Conservation (phyloP, 2,888 invertebrate genomes). For the Monochamus alternatus region DNA sequence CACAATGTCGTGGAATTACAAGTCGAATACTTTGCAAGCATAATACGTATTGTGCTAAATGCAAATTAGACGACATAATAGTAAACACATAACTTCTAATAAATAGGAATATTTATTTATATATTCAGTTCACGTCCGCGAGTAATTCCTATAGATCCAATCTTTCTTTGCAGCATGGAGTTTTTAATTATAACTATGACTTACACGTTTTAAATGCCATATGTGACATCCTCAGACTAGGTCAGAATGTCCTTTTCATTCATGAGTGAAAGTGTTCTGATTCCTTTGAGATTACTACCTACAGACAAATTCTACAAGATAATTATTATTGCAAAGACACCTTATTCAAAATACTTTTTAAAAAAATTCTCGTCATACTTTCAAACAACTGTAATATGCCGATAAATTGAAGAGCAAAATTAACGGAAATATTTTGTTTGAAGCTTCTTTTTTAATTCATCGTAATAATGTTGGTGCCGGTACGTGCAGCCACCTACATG, state of each 20-base stretch:
- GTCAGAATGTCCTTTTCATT: no score
- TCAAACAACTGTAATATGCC: no score
- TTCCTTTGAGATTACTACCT: background rate
- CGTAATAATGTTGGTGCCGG: background rate
- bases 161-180: conserved; percentile 1
- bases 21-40: background rate
- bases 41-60: conserved; percentile 13
- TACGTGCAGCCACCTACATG: conserved; percentile 12
- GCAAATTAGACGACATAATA: conserved; percentile 21
- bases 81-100: conserved; percentile 36
- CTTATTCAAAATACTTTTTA: no score
- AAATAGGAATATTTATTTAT: conserved; percentile 17
- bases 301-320: background rate
- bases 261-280: no score
- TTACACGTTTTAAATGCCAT: no score
- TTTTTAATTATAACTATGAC: background rate
- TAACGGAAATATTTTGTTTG: background rate
- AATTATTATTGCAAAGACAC: no score
- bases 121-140: conserved; percentile 15
- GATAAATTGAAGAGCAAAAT: no score
- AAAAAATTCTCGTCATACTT: no score
- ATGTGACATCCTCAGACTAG: no score
- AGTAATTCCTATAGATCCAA: conserved; percentile 17
- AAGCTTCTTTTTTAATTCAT: background rate
- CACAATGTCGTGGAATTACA: no score